Conservation (phyloP, 2,113 vertebrate genomes). For the Corythaeola cristata region DNA sequence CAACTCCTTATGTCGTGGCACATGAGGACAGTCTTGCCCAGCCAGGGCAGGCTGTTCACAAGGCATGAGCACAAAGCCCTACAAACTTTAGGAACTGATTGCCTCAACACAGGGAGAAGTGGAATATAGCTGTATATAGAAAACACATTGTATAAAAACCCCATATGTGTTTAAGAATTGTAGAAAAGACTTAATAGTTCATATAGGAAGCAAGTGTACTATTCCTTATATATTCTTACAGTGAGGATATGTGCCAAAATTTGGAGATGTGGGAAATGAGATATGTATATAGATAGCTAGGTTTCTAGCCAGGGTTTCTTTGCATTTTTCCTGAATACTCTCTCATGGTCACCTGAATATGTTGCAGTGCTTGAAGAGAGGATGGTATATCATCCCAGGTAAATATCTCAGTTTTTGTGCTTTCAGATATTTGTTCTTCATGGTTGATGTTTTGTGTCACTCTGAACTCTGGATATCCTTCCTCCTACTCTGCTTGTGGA, state of each 20-base stretch:
- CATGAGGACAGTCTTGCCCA: not conserved
- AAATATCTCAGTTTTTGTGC: not conserved
- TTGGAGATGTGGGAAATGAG: not conserved
- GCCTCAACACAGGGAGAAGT: not conserved
- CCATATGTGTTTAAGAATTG: not conserved
- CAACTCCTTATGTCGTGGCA: not conserved
- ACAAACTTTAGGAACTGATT: not conserved
- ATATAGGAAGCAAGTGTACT: not conserved
- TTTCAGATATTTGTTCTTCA: not conserved
- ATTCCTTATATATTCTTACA: not conserved
- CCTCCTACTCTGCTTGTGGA: not conserved
- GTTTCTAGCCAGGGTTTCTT: not conserved
- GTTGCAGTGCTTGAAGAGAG: not conserved
- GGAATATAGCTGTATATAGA: not conserved
- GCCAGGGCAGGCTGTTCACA: not conserved
- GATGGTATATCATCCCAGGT: not conserved
- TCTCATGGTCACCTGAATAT: not conserved
- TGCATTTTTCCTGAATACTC: not conserved
- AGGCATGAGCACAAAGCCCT: fast-evolving
- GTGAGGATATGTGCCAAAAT: not conserved
- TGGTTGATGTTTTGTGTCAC: not conserved
- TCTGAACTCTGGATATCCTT: not conserved
- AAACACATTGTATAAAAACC: not conserved
- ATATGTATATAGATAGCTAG: not conserved
- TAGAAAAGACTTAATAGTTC: not conserved